phyloP scores from a whole-genome alignment of 2,797 vertebrate species.

The Neosilurus hyrtlii region DNA sequence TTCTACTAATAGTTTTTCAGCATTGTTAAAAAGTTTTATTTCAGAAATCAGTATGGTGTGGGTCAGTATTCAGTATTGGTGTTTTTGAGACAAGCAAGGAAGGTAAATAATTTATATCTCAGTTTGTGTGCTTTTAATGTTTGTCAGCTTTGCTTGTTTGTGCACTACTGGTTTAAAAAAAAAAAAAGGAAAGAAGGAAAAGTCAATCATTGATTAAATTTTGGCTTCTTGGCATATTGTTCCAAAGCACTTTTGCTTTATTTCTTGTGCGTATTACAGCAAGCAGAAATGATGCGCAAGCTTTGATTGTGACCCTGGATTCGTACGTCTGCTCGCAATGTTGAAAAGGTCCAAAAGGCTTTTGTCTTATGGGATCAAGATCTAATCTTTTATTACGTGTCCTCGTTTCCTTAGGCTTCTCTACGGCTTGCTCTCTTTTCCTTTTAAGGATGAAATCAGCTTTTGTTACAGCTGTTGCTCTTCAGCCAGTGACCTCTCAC shows the following conservation, averaged over 20 bases:
- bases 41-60: conserved; percentile 34
- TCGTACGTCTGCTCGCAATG: conserved; percentile 20
- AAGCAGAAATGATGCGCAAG: conserved; percentile 8
- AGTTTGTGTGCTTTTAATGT: conserved; percentile 27
- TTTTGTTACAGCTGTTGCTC: neutral
- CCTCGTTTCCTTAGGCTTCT: neutral
- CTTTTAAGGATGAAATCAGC: conserved; percentile 24
- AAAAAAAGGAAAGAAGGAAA: neutral
- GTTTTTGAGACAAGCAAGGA: conserved; percentile 25
- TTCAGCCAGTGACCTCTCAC: neutral
- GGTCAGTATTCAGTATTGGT: conserved; percentile 30
- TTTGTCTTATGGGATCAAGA: neutral
- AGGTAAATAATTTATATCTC: conserved; percentile 38
- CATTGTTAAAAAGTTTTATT: conserved; percentile 27
- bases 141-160: conserved; percentile 34
- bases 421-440: neutral
- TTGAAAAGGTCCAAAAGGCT: conserved; percentile 1
- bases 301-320: conserved; percentile 18
- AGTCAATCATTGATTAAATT: neutral
- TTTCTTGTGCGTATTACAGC: neutral
- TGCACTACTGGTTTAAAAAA: neutral
- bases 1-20: conserved; percentile 19
- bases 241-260: neutral
- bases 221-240: neutral
- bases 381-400: conserved; percentile 11